Evolutionary conservation across 1,140 invertebrate species (phyloP).

Genomic region (Drosophila murphyi): DNA sequence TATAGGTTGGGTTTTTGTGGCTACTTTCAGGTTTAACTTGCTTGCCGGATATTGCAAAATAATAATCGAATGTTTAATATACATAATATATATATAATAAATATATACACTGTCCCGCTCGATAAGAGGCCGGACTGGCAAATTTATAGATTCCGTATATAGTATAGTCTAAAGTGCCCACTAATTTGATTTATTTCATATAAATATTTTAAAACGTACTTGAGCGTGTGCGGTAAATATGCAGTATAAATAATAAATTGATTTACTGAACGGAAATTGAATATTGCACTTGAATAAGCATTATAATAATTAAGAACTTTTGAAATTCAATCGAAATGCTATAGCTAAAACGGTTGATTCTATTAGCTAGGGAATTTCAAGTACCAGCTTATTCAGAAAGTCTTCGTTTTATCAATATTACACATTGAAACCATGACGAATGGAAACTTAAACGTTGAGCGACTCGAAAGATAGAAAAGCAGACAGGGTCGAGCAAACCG

Average conservation of each 20-base stretch:
- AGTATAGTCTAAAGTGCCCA: neutral
- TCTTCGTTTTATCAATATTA: conserved; percentile 1
- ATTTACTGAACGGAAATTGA: too few species aligned
- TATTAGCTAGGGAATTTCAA: neutral
- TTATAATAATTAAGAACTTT: neutral
- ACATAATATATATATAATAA: neutral
- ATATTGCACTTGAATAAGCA: neutral
- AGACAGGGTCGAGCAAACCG: conserved; percentile 27
- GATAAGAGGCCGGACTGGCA: conserved; percentile 25
- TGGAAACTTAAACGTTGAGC: conserved; percentile 46
- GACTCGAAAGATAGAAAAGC: neutral
- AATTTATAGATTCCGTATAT: neutral
- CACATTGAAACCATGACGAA: conserved; percentile 37
- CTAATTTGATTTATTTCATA: too few species aligned
- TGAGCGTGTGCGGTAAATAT: neutral
- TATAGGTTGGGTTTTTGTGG: neutral
- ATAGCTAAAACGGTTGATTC: conserved; percentile 27
- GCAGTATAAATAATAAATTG: neutral
- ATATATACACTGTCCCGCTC: neutral
- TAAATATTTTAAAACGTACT: neutral
- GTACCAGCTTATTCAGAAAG: neutral
- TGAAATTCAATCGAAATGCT: neutral
- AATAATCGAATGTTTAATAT: conserved; percentile 6
- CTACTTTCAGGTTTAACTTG: conserved; percentile 26
- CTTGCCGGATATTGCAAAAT: conserved; percentile 47